Base-by-base conservation (phyloP, 2,113 vertebrate genomes). In the Myotis yumanensis region DNA sequence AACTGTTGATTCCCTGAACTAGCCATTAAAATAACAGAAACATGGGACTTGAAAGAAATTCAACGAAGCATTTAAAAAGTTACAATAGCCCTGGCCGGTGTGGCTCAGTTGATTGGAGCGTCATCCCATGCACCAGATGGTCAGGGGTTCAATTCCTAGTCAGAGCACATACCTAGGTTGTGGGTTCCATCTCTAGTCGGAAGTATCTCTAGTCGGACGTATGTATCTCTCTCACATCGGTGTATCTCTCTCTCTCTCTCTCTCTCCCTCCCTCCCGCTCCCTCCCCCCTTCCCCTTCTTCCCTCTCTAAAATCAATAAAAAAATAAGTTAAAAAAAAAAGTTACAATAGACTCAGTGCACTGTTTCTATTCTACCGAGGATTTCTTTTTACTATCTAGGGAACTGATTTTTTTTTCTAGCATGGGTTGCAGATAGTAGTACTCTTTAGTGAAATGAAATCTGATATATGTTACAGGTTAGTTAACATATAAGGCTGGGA, bases 11-110 rank as follows among this genome's bases (percentile, higher is more conserved):
- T 54, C 68, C 46, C 37, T 57, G 84, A 85, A 75, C 15, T 52
- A 83, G n/a, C 72, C 52, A 17, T 93, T 32, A 52, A 46, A 93
- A 40, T 64, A 91, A 46, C 62, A 81, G 57, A 76, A 86, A 22
- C 30, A 15, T 90, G 62, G 37, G 46, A 35, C 80, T 66, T 77
- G 32, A 57, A 76, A 92, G 57, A 96, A 94, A 66, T 86, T 25
- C 82, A 14, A 46, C 22, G 11, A 62, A 48, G 40, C 54, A 52
- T 92, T 57, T 25, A 23, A 85, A 92, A 43, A 62, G 18, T 51
- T 51, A 51, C 51, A 15, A 16, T 51, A 51, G 15, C 51, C 51
- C 51, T 51, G 51, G 51, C 51, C 1, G 48, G 14, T 51, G 48
- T 14, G 48, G 48, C 14, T 51, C 48, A 51, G 15, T 51, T 51